phyloP scores from a whole-genome alignment of 2,888 invertebrate genomes.

The Eristalis intricaria region DNA sequence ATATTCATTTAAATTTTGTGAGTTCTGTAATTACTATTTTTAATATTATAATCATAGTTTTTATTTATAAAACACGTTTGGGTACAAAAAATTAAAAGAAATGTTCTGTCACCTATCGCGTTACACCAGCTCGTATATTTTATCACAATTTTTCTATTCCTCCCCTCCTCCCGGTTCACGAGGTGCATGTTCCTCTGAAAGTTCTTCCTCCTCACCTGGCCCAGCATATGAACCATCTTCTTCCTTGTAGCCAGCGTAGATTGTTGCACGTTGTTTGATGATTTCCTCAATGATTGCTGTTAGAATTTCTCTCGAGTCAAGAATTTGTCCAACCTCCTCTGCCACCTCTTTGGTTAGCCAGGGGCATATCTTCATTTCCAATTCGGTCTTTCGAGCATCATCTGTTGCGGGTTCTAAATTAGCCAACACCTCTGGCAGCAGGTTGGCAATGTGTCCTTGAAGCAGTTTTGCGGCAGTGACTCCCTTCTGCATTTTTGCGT shows the following conservation, averaged over 20 bases:
- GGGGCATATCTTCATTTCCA: slow-evolving; percentile 87
- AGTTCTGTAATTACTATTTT: slow-evolving; percentile 17
- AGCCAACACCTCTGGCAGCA: slow-evolving; percentile 92
- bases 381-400: slow-evolving; percentile 82
- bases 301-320: slow-evolving; percentile 90
- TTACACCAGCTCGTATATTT: slow-evolving; percentile 51
- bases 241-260: slow-evolving; percentile 78
- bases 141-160: slow-evolving; percentile 54
- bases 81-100: slow-evolving; percentile 48
- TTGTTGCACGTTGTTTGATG: slow-evolving; percentile 86
- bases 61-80: slow-evolving; percentile 52
- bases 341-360: slow-evolving; percentile 93
- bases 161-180: slow-evolving; percentile 1
- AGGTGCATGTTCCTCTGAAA: slow-evolving; percentile 27
- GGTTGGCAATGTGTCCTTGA: slow-evolving; percentile 92
- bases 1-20: slow-evolving; percentile 50
- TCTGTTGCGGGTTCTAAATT: slow-evolving; percentile 84
- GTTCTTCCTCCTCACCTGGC: slow-evolving; percentile 14
- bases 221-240: slow-evolving; percentile 25
- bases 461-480: slow-evolving; percentile 91
- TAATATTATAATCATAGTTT: slow-evolving; percentile 20
- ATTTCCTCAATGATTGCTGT: slow-evolving; percentile 91
- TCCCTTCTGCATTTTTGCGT: slow-evolving; percentile 90
- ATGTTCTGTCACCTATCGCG: slow-evolving; percentile 72
- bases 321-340: slow-evolving; percentile 89